Evolutionary conservation across 2,888 invertebrate species (phyloP), one percentile per base, ranked within the genome.

Genomic region (Volucella inflata): DNA sequence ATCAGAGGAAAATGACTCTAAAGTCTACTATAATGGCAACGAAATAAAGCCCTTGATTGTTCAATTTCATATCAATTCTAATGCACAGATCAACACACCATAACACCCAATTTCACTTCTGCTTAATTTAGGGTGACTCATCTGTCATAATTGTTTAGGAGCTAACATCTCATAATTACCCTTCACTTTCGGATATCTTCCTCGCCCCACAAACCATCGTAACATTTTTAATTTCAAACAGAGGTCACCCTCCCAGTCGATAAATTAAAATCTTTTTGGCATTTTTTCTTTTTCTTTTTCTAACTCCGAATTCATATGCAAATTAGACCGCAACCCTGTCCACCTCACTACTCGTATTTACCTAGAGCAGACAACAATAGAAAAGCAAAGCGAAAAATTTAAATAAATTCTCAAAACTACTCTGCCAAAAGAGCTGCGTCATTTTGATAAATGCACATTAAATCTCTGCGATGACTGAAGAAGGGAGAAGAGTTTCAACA

Each of bases 361-460:
- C 76, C 62, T 50, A 51, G n/a, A 50, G 42, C 60, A 80, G 71
- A 85, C 85, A 85, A 85, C 76, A 81, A 85, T 81, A 67, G 81
- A 21, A 64, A 46, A 50, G 6, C 30, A 30, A 30, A 30, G 30
- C 30, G 55, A 9, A 67, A 62, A 72, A 85, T 85, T 85, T 85
- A 67, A 85, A 81, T 81, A 85, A 77, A 11, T 81, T 71, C 72
- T 85, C 44, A 8, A 14, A 67, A 71, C 38, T 51, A 40, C 57
- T 62, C 62, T 51, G 10, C 46, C 42, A 75, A 70, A 76, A 68
- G 72, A 68, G 59, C 70, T 76, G 72, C 76, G 76, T 80, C 76
- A 85, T 38, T 80, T 81, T 85, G 81, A 85, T 81, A 85, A 85
- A 85, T 85, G 85, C 76, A 81, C 72, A 85, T 77, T 76, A 81